Conservation (phyloP, 2,797 vertebrate genomes). For the Botia kubotai region DNA sequence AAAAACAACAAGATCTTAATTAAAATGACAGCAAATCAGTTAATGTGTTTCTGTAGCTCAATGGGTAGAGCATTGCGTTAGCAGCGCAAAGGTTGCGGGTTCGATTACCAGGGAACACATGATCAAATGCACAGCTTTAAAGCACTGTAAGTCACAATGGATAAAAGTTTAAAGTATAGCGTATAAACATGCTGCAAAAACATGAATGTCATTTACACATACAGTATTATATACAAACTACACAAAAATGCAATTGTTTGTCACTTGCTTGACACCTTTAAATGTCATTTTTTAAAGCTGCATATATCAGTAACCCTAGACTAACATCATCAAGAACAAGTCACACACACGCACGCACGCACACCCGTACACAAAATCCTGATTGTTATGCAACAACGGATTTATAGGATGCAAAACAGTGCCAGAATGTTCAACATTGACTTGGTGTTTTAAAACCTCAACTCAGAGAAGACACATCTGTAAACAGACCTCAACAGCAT, state of each 20-base stretch:
- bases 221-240: no score
- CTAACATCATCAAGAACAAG: constrained; percentile 15
- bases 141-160: no score
- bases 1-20: no score
- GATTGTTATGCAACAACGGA: constrained; percentile 21
- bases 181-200: no score
- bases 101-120: no score
- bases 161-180: no score
- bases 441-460: constrained; percentile 44
- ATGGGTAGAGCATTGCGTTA: no score
- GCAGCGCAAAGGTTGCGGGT: no score
- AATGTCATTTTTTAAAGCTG: not conserved
- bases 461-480: constrained; percentile 19
- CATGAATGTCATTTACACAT: no score
- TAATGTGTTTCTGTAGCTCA: not conserved
- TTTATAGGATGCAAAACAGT: constrained; percentile 45
- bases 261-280: no score
- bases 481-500: constrained; percentile 34
- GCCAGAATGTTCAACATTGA: constrained; percentile 33
- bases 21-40: not conserved
- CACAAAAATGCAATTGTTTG: no score
- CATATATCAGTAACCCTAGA: constrained; percentile 9
- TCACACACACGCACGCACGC: not conserved
- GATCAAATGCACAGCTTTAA: no score
- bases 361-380: not conserved